These are phyloP conservation scores for Saturnia japonica DNA, from an alignment of 2,888 invertebrate genomes.

Conservation along the genomic window DNA sequence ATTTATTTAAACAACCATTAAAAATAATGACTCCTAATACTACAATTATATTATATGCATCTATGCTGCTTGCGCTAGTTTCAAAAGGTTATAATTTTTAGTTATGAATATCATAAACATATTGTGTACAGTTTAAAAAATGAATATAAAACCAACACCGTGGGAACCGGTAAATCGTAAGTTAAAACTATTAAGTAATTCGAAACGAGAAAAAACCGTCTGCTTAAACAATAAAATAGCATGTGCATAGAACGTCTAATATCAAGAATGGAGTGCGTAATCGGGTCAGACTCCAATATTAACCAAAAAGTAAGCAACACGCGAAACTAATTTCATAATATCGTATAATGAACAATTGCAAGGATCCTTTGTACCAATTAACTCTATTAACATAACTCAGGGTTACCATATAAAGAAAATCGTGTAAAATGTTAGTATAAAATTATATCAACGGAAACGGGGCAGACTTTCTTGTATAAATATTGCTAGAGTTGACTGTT, in stretches of 20 bases:
- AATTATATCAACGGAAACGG: neutral
- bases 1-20: neutral
- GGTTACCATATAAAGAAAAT: neutral
- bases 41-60: neutral
- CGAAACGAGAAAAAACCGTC: neutral
- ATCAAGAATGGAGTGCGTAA: constrained; percentile 15
- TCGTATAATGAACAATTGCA: constrained; percentile 25
- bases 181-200: neutral
- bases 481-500: too few relatives aligned
- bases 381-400: constrained; percentile 5
- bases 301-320: constrained; percentile 6
- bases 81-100: too few relatives aligned
- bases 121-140: neutral
- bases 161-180: neutral
- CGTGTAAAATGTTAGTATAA: neutral
- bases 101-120: neutral
- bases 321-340: constrained; percentile 11
- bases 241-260: neutral
- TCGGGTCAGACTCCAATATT: neutral
- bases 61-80: neutral
- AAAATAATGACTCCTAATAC: neutral
- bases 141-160: neutral
- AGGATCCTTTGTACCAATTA: constrained; percentile 32
- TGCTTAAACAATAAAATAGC: neutral
- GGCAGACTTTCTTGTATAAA: neutral